phyloP scores from a whole-genome alignment of 1,140 invertebrate genomes.

The Brachionus koreanus region DNA sequence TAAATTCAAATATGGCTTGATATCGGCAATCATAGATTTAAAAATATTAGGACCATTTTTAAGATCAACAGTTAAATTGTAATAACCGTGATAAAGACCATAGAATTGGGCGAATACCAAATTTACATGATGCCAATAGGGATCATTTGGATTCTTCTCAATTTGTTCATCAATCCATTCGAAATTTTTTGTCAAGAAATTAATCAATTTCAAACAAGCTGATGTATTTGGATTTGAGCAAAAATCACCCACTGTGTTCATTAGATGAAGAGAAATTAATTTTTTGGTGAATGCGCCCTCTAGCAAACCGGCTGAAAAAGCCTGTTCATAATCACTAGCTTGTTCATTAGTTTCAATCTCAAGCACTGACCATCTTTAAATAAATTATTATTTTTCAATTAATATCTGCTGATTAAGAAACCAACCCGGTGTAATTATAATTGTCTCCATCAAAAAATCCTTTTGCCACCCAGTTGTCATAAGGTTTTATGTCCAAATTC shows the following conservation, averaged over 20 bases:
- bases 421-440: conserved; percentile 30
- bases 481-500: conserved; percentile 33
- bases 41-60: neutral
- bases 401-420: neutral
- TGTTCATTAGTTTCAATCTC: conserved; percentile 49
- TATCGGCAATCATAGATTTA: neutral
- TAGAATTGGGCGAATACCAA: conserved; percentile 60
- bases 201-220: conserved; percentile 68
- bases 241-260: conserved; percentile 69
- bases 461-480: conserved; percentile 16
- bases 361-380: conserved; percentile 54
- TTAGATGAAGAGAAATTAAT: conserved; percentile 72
- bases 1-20: conserved; percentile 18
- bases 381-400: neutral
- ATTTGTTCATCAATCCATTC: conserved; percentile 64
- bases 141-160: conserved; percentile 60
- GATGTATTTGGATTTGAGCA: conserved; percentile 63
- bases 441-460: conserved; percentile 30
- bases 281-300: conserved; percentile 64
- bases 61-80: conserved; percentile 54
- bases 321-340: conserved; percentile 66
- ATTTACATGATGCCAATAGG: conserved; percentile 73
- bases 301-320: conserved; percentile 79
- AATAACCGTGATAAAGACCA: conserved; percentile 61
- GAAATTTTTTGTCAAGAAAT: conserved; percentile 62